Base-by-base conservation (phyloP, 1,140 invertebrate genomes). In the Mactra quadrangularis region DNA sequence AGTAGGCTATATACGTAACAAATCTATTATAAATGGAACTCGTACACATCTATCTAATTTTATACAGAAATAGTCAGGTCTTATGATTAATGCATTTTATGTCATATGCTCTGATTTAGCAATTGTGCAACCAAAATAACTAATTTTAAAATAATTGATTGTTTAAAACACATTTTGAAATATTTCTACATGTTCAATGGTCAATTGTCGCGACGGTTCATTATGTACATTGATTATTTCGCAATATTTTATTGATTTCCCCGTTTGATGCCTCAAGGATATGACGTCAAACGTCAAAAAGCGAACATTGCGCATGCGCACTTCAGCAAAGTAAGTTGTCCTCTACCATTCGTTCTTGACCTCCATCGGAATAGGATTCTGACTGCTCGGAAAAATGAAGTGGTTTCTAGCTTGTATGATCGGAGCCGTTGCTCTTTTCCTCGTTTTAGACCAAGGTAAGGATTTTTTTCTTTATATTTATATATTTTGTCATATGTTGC, bases 401-500 rank as follows among this genome's bases (percentile, higher is more conserved):
- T 79, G 76, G 76, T 52, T 79, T 50, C 2, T 79, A n/a, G 76
- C 76, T 55, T 52, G 47, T 68, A 3, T 79, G 64, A 52, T 79
- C 35, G 76, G 76, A 57, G 76, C 60, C 29, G 50, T 53, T 27
- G 64, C 76, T 29, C n/a, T 79, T 17, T 79, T 70, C 53, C 27
- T 79, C 17, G 33, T 79, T 35, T 35, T 79, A 27, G 76, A 79
- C 45, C 29, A 60, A 79, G 76, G 76, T 79, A 79, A 68, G 22
- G 1, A 6, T 41, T 27, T 75, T n/a, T n/a, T n/a, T n/a, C n/a
- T n/a, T n/a, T n/a, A n/a, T 29, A 19, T 64, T 33, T 33, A 6
- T 64, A 15, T 29, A 11, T 11, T 33, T 29, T 35, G 33, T 29
- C 13, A 15, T 9, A 19, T 29, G 13, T 33, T 29, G 7, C 17